These are phyloP conservation scores for Stenotaenia linearis DNA, from an alignment of 2,888 invertebrate species.

Conservation along the genomic window DNA sequence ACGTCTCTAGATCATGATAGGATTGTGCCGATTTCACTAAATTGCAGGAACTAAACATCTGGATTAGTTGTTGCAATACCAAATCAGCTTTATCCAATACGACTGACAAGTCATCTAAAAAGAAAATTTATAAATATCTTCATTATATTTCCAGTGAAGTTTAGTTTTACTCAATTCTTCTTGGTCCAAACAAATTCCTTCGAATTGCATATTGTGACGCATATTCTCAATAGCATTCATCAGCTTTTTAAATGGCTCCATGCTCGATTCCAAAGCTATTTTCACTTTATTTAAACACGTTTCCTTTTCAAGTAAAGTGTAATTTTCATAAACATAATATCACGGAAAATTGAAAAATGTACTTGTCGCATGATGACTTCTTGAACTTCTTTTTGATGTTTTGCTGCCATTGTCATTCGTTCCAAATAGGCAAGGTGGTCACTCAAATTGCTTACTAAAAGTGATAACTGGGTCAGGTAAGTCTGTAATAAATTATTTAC, in stretches of 20 bases:
- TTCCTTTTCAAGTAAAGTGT: not conserved
- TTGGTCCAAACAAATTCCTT: not conserved
- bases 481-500: not conserved
- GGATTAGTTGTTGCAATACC: not conserved
- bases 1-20: not conserved
- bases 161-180: not conserved
- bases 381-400: not conserved
- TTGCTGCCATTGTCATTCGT: not conserved
- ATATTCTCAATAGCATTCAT: not conserved
- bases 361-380: not conserved
- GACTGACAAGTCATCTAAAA: not conserved
- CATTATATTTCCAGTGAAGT: not conserved
- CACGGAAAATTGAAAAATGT: not conserved
- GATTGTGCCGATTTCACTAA: not conserved
- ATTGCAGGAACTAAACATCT: not conserved
- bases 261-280: not conserved
- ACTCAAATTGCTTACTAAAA: not conserved
- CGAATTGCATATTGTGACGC: not conserved
- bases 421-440: conserved; percentile 1
- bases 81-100: not conserved
- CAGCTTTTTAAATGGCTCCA: not conserved
- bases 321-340: not conserved
- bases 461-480: not conserved
- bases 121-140: not conserved
- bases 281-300: not conserved